These are phyloP conservation scores for Cranoglanis bouderius DNA, from an alignment of 2,113 vertebrate species.

Conservation along the genomic window DNA sequence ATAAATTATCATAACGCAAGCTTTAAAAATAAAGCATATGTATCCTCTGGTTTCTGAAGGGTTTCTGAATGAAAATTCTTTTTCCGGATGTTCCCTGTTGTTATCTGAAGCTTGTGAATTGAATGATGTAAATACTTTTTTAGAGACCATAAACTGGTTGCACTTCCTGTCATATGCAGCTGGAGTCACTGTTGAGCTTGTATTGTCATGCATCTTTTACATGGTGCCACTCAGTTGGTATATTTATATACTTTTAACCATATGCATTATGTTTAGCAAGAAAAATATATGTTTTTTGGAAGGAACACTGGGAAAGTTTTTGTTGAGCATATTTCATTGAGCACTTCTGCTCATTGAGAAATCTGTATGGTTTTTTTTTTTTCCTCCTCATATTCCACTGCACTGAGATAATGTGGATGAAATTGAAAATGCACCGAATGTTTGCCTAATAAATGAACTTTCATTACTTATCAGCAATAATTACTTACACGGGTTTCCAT, in stretches of 20 bases:
- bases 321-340: background rate
- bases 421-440: slow-evolving; percentile 8
- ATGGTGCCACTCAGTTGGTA: background rate
- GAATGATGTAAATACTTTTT: background rate
- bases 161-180: slow-evolving; percentile 34
- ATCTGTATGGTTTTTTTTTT: background rate
- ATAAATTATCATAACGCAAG: slow-evolving; percentile 3
- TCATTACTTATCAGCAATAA: slow-evolving; percentile 18
- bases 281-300: background rate
- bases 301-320: background rate
- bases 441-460: slow-evolving; percentile 16
- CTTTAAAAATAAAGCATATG: slow-evolving; percentile 25
- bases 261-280: background rate
- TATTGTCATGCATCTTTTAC: background rate
- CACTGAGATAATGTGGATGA: background rate
- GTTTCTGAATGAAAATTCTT: background rate
- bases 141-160: background rate
- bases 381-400: background rate
- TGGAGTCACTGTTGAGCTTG: slow-evolving; percentile 45
- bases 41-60: background rate
- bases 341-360: background rate
- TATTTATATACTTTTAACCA: background rate
- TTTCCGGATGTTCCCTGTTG: too few species aligned
- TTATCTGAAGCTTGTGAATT: background rate
- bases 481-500: background rate